Base-by-base conservation (phyloP, 1,140 invertebrate species). In the Micrasema longulum region DNA sequence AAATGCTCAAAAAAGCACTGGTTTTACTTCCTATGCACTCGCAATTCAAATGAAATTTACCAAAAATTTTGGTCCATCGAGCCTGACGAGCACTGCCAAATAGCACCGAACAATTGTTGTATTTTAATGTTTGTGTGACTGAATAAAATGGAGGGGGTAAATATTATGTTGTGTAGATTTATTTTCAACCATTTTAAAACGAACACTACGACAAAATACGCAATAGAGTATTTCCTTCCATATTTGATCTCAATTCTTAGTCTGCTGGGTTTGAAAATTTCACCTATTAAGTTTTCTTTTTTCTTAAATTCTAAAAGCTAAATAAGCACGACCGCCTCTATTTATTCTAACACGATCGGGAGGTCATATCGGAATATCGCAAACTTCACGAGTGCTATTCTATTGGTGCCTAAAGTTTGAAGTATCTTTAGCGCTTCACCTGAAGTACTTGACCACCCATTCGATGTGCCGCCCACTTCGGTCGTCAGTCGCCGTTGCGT, bases 241-340 rank as follows among this genome's bases (percentile, higher is more conserved):
- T 52, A 52, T 52, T 52, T 7, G 48, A 50, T 52, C 23, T 23
- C 48, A 3, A 12, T 11, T 52, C 23, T 20, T 10, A 10, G 20
- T 20, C 20, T 52, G 18, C 18, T 11, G 48, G 20, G 48, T n/a
- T n/a, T n/a, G n/a, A 20, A 23, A 10, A 52, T 52, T 23, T 52
- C 48, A 20, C 48, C 16, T 20, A 52, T 23, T 23, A 52, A 35
- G 36, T 60, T 60, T 60, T 60, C 11, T 36, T 11, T 20, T 23
- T 52, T 52, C 5, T 20, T 52, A 20, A 23, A 1, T 52, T 52
- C 48, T 23, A 20, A 23, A 52, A 52, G 48, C 5, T 52, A 20
- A 11, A 11, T 52, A 23, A 23, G 23, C 20, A 23, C 23, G 48
- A 3, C 20, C 14, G 6, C 16, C 48, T 3, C 48, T 22, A 50